Evolutionary conservation across 2,797 vertebrate genomes (phyloP).

Genomic region (Acestrorhynchus altus): DNA sequence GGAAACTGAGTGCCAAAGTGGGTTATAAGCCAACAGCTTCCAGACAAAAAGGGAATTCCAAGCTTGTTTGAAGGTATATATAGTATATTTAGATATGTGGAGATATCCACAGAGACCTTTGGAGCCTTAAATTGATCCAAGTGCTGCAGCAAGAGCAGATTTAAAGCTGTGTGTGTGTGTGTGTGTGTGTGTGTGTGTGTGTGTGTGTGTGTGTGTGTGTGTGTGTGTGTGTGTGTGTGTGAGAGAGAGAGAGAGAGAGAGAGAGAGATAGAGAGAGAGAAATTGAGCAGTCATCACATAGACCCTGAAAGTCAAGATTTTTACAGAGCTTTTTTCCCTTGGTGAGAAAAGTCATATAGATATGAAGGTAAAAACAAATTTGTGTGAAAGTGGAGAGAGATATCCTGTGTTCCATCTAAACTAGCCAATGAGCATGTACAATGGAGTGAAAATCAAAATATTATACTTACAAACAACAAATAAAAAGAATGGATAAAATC

Average conservation of each 20-base stretch:
- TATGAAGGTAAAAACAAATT: neutral
- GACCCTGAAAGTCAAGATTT: neutral
- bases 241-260: constrained; percentile 2
- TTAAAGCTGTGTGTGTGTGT: neutral
- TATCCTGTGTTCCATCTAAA: neutral
- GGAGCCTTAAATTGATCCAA: constrained; percentile 1
- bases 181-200: too few species aligned
- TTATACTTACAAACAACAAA: neutral
- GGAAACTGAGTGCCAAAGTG: neutral
- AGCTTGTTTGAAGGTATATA: constrained; percentile 12
- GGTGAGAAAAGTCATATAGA: constrained; percentile 2
- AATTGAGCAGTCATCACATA: neutral
- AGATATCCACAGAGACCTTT: constrained; percentile 15
- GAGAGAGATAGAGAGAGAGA: neutral
- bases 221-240: neutral
- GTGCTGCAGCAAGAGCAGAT: neutral
- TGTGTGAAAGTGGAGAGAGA: neutral
- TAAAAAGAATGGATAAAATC: neutral
- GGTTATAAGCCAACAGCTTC: constrained; percentile 1
- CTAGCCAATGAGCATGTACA: neutral
- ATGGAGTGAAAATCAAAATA: neutral
- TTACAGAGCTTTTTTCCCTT: neutral
- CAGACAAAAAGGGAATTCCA: constrained; percentile 17
- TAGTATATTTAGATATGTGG: constrained; percentile 12
- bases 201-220: neutral